Conservation (phyloP, 2,888 invertebrate species). For the Plemyria rubiginata region DNA sequence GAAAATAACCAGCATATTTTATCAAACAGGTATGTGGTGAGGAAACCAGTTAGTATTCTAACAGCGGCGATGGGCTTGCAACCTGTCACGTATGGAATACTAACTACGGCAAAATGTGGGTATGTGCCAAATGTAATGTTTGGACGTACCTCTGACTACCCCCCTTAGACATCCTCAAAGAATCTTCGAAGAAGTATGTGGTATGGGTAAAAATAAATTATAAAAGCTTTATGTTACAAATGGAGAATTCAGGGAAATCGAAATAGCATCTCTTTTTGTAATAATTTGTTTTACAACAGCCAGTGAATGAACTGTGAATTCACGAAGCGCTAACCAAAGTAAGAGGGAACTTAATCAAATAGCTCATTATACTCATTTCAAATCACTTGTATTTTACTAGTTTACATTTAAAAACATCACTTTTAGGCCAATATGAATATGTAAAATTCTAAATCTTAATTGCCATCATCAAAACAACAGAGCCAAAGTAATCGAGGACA, state of each 20-base stretch:
- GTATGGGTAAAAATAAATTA: no score
- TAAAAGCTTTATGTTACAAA: neutral
- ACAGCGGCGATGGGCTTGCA: no score
- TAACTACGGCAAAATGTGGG: no score
- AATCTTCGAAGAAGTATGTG: no score
- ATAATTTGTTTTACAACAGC: neutral
- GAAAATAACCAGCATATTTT: neutral
- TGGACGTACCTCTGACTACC: no score
- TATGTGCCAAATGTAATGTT: no score
- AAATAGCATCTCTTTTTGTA: neutral
- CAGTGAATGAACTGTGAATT: neutral
- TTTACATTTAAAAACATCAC: neutral
- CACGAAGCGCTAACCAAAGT: neutral
- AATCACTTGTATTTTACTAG: no score
- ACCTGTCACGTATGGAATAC: no score
- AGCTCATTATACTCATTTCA: no score
- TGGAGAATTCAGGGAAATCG: neutral
- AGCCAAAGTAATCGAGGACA: slow-evolving; percentile 8
- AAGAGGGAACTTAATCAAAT: neutral
- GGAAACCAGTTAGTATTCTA: no score
- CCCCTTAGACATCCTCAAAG: no score
- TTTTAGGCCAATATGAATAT: neutral
- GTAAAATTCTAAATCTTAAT: neutral
- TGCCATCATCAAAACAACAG: slow-evolving; percentile 2
- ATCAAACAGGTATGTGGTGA: neutral